Evolutionary conservation across 2,888 invertebrate species (phyloP).

Genomic region (Chrysotoxum bicinctum): DNA sequence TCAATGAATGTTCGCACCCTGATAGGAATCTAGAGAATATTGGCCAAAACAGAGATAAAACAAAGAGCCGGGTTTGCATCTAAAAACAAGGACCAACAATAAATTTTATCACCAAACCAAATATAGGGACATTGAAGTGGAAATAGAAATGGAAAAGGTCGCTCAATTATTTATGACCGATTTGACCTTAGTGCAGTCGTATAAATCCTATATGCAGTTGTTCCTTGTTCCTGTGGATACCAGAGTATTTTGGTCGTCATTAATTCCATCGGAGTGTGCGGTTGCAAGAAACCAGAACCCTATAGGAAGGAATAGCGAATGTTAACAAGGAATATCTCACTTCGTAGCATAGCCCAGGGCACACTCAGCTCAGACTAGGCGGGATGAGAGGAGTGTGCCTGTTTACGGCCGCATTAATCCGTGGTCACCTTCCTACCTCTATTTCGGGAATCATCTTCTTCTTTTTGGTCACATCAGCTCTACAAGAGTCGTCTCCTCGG

Average conservation of each 20-base stretch:
- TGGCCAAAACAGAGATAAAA: constrained; percentile 29
- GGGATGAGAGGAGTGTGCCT: constrained; percentile 61
- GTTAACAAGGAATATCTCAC: constrained; percentile 69
- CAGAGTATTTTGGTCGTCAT: constrained; percentile 9
- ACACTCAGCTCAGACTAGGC: constrained; percentile 16
- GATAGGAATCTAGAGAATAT: constrained; percentile 50
- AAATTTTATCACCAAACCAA: constrained; percentile 15
- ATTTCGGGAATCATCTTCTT: constrained; percentile 33
- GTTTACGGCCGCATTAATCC: constrained; percentile 68
- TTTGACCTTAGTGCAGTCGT: constrained; percentile 39
- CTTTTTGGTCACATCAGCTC: constrained; percentile 36
- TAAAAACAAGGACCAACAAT: constrained; percentile 30
- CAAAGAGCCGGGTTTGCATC: constrained; percentile 26
- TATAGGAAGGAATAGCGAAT: constrained; percentile 41
- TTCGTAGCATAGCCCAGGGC: constrained; percentile 46
- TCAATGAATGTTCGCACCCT: constrained; percentile 50
- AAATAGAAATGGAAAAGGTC: constrained; percentile 50
- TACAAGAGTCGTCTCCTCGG: background rate
- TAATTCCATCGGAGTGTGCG: constrained; percentile 33
- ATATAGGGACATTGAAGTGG: constrained; percentile 1
- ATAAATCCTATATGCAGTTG: background rate
- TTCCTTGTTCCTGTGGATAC: background rate
- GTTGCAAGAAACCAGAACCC: constrained; percentile 25
- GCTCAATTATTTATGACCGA: constrained; percentile 65
- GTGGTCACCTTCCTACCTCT: constrained; percentile 56